Percentiles rank a stretch among this genome's conserved stretches.
Evolutionary conservation across 2,888 invertebrate genomes (phyloP).

Genomic region (Tetranychus piercei): DNA sequence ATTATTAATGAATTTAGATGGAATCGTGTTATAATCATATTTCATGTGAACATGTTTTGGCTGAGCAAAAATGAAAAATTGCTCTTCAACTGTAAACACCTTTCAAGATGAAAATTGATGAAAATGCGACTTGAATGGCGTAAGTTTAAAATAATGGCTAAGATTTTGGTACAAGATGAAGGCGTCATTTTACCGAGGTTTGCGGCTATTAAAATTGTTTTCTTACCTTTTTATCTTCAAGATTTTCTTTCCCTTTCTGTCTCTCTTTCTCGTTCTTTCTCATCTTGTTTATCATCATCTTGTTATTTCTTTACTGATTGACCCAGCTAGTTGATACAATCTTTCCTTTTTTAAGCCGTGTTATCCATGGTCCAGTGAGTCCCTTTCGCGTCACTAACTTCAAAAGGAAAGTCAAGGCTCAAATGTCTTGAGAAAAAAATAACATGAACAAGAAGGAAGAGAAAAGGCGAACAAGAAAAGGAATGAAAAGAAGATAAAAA

Average conservation of each 20-base stretch:
- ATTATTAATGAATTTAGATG: too few species aligned
- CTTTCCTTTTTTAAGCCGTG: background rate
- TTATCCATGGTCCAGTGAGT: background rate
- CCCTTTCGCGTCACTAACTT: background rate
- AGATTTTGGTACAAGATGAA: too few species aligned
- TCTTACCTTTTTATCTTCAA: background rate
- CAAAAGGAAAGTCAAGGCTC: constrained; percentile 1
- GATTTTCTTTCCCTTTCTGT: background rate
- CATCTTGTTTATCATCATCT: background rate
- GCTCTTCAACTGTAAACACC: too few species aligned
- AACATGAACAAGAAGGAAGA: background rate
- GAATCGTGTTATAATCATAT: too few species aligned
- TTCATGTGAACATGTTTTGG: too few species aligned
- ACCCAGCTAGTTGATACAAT: background rate
- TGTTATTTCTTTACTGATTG: background rate
- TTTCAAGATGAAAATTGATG: too few species aligned
- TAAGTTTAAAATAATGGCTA: too few species aligned
- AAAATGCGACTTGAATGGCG: too few species aligned
- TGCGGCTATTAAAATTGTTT: too few species aligned
- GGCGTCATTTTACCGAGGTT: too few species aligned
- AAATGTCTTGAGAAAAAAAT: background rate
- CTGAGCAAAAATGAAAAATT: too few species aligned
- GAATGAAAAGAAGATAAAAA: background rate
- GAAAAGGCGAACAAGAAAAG: background rate
- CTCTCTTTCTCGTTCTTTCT: background rate